These are phyloP conservation scores for Sylvicola cinctus DNA, from an alignment of 2,888 invertebrate genomes.

Conservation along the genomic window DNA sequence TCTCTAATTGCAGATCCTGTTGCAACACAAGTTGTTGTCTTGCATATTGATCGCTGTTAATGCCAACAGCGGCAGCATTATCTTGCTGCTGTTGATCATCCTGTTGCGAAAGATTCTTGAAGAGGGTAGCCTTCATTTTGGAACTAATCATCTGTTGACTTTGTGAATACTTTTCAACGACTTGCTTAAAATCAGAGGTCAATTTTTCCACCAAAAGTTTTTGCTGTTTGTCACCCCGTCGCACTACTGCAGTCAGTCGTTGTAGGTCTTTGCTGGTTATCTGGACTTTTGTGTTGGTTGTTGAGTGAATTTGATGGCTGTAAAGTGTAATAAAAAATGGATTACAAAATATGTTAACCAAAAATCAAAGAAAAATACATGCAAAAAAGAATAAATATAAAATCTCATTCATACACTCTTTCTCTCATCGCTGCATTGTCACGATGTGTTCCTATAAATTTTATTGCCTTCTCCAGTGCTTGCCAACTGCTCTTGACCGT, in stretches of 20 bases:
- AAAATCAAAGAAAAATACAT: neutral
- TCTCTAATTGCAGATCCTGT: slow-evolving; percentile 44
- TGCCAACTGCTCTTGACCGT: slow-evolving; percentile 53
- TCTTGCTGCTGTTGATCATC: slow-evolving; percentile 14
- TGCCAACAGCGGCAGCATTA: slow-evolving; percentile 24
- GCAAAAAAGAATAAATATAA: neutral
- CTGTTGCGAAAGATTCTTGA: slow-evolving; percentile 14
- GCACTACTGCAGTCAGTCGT: slow-evolving; percentile 44
- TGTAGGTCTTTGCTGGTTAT: slow-evolving; percentile 53
- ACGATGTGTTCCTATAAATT: slow-evolving; percentile 51
- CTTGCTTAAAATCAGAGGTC: slow-evolving; percentile 61
- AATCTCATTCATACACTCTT: slow-evolving; percentile 41
- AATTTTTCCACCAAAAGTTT: slow-evolving; percentile 68
- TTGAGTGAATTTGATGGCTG: slow-evolving; percentile 53
- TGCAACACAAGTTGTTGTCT: slow-evolving; percentile 18
- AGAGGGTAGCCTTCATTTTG: slow-evolving; percentile 44
- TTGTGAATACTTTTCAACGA: slow-evolving; percentile 52
- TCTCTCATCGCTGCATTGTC: slow-evolving; percentile 48
- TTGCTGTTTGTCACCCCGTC: slow-evolving; percentile 55
- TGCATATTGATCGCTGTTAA: slow-evolving; percentile 25
- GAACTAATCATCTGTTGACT: slow-evolving; percentile 50
- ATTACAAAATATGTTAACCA: too few relatives aligned
- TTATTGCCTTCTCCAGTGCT: slow-evolving; percentile 48
- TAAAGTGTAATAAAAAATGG: too few relatives aligned
- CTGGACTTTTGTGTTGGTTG: slow-evolving; percentile 51